A percentile compares a stretch with the other conserved stretches of the same genome.
These are phyloP conservation scores for Campopleginae sp. DNA, from an alignment of 2,888 invertebrate species.

Conservation along the genomic window DNA sequence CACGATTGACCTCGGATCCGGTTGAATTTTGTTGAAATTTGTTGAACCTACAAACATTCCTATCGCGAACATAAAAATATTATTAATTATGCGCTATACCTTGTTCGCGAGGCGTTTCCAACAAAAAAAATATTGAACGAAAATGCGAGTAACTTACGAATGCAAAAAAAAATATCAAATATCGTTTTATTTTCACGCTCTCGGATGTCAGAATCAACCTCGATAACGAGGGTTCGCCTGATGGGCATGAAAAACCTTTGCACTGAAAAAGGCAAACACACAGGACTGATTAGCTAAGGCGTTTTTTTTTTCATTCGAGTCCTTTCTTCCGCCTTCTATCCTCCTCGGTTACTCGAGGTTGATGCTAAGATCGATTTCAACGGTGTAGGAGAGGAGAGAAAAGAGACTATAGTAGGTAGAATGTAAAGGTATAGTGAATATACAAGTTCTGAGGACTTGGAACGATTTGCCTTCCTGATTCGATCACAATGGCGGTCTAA, in stretches of 20 bases:
- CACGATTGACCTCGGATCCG: constrained; percentile 21
- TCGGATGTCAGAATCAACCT: not conserved
- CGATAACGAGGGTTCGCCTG: constrained; percentile 8
- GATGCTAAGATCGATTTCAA: constrained; percentile 58
- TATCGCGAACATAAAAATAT: too few relatives aligned
- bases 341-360: constrained; percentile 8
- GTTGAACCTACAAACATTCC: too few relatives aligned
- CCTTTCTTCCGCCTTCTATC: constrained; percentile 34
- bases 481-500: constrained; percentile 67
- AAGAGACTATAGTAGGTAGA: constrained; percentile 35
- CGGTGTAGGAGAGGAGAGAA: constrained; percentile 30
- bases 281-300: constrained; percentile 55
- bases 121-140: not conserved
- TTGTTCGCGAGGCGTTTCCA: not conserved
- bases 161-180: not conserved
- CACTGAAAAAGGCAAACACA: constrained; percentile 48
- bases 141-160: not conserved
- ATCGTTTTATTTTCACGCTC: constrained; percentile 9
- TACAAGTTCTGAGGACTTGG: constrained; percentile 28
- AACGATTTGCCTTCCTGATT: constrained; percentile 66
- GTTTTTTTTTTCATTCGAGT: constrained; percentile 32
- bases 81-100: not conserved
- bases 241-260: constrained; percentile 9
- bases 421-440: constrained; percentile 14
- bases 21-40: constrained; percentile 7